These are phyloP conservation scores for Lithobates pipiens DNA, from an alignment of 2,797 vertebrate species.

Conservation along the genomic window DNA sequence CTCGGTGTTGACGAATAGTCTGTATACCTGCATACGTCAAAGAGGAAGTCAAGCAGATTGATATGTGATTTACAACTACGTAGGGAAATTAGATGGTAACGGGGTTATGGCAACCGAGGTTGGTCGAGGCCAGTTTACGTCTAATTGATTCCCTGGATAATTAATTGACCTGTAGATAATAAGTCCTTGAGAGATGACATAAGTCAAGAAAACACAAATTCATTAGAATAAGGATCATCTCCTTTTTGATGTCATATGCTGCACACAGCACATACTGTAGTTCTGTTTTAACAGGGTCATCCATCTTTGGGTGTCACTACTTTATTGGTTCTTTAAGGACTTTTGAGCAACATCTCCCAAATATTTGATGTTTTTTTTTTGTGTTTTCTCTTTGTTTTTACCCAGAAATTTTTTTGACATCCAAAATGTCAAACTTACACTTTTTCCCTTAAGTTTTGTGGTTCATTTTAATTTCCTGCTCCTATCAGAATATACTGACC, in stretches of 20 bases:
- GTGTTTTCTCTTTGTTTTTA: too few species aligned
- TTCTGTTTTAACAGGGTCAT: neutral
- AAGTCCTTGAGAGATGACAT: neutral
- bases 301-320: too few species aligned
- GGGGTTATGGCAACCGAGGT: conserved; percentile 29
- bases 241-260: neutral
- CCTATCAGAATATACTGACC: too few species aligned
- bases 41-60: conserved; percentile 1
- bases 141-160: conserved; percentile 39
- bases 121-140: conserved; percentile 10
- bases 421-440: too few species aligned
- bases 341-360: too few species aligned
- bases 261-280: neutral
- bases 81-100: conserved; percentile 18
- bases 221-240: conserved; percentile 18
- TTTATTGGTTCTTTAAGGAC: too few species aligned
- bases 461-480: too few species aligned
- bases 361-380: too few species aligned
- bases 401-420: too few species aligned
- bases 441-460: too few species aligned
- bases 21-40: neutral
- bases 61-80: conserved; percentile 34
- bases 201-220: conserved; percentile 10
- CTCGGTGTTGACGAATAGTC: neutral
- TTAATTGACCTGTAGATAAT: conserved; percentile 15